Evolutionary conservation across 2,888 invertebrate species (phyloP).

Genomic region (Epinotia brunnichana): DNA sequence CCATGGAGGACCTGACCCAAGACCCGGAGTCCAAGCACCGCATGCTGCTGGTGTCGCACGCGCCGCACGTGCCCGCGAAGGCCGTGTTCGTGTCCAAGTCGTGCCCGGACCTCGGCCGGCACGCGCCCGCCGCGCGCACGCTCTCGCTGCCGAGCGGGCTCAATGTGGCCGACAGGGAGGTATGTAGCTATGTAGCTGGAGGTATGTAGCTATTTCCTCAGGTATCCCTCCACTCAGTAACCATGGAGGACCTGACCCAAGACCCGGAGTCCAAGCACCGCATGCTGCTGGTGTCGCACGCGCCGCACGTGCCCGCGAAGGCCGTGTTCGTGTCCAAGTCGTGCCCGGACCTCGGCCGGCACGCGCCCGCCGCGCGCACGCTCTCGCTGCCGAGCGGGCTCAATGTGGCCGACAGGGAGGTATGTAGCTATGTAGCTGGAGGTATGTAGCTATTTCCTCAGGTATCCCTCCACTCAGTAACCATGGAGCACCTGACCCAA

Average conservation of each 20-base stretch:
- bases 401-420: constrained; percentile 59
- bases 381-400: constrained; percentile 66
- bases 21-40: constrained; percentile 91
- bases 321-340: constrained; percentile 89
- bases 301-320: constrained; percentile 73
- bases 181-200: no score
- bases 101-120: constrained; percentile 87
- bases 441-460: no score
- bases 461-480: constrained; percentile 91
- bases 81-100: constrained; percentile 89
- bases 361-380: constrained; percentile 47
- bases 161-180: constrained; percentile 59
- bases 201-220: no score
- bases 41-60: constrained; percentile 91
- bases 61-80: constrained; percentile 73
- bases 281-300: constrained; percentile 91
- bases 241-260: constrained; percentile 95
- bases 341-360: constrained; percentile 87
- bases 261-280: constrained; percentile 91
- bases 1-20: constrained; percentile 95
- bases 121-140: constrained; percentile 47
- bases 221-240: constrained; percentile 91
- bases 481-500: constrained; percentile 95
- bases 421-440: no score
- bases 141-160: constrained; percentile 66